Evolutionary conservation across 2,888 invertebrate species (phyloP).

Genomic region (Suillia variegata): DNA sequence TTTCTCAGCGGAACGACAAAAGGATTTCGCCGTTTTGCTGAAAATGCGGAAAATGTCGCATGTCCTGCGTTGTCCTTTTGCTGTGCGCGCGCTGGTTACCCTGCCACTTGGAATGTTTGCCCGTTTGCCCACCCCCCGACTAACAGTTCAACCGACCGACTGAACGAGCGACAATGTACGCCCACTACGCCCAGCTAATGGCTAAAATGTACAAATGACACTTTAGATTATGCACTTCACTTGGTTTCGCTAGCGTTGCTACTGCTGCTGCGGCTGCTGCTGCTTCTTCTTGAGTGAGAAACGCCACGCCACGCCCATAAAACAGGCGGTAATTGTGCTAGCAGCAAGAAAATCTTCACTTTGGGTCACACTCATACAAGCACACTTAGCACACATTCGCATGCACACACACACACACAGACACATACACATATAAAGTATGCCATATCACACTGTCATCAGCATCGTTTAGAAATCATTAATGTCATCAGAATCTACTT

Average conservation of each 20-base stretch:
- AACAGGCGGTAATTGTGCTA: slow-evolving; percentile 1
- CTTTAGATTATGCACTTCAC: slow-evolving; percentile 26
- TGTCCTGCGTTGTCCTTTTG: neutral
- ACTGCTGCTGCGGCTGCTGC: too few species aligned
- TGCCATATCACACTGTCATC: slow-evolving; percentile 21
- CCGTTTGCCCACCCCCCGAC: neutral
- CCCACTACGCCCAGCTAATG: slow-evolving; percentile 18
- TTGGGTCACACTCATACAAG: neutral
- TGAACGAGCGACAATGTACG: too few species aligned
- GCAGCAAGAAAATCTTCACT: neutral
- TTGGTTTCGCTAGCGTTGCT: too few species aligned
- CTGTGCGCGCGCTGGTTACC: neutral
- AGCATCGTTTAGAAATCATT: slow-evolving; percentile 23
- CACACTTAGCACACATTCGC: too few species aligned
- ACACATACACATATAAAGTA: slow-evolving; percentile 12
- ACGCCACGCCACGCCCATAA: neutral
- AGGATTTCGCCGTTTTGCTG: neutral
- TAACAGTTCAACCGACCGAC: neutral
- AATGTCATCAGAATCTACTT: slow-evolving; percentile 5
- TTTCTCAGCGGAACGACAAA: neutral
- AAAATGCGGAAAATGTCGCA: slow-evolving; percentile 4
- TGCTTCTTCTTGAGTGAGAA: too few species aligned
- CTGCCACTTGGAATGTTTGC: neutral
- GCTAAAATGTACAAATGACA: slow-evolving; percentile 23
- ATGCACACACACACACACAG: neutral